A percentile compares a stretch with the other conserved stretches of the same genome.
These are phyloP conservation scores for Oncopeltus fasciatus DNA, from an alignment of 1,140 invertebrate species.

Conservation along the genomic window DNA sequence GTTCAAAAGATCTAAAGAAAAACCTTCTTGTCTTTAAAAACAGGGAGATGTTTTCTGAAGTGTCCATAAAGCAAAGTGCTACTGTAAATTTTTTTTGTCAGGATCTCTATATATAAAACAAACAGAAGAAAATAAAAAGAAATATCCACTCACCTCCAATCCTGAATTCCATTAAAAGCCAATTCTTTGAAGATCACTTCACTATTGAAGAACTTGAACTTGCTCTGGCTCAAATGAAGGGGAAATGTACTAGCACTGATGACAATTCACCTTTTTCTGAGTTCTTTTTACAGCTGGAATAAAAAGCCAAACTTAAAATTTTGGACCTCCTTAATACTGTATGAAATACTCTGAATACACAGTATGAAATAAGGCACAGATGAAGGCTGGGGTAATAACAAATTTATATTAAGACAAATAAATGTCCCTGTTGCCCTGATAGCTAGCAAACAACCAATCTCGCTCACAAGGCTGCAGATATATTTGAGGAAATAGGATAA, in stretches of 20 bases:
- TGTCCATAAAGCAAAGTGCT: no score
- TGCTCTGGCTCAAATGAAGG: neutral
- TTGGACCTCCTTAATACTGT: neutral
- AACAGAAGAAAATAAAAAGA: constrained; percentile 7
- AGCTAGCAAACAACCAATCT: neutral
- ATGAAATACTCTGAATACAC: neutral
- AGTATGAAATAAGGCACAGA: neutral
- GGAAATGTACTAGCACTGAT: neutral
- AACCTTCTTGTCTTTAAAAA: no score
- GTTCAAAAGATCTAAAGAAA: no score
- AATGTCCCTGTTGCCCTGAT: neutral
- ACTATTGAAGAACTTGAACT: neutral
- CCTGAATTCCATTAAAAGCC: neutral
- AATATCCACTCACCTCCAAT: neutral
- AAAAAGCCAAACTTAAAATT: neutral
- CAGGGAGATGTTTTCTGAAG: no score
- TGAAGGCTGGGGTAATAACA: neutral
- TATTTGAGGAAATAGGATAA: neutral
- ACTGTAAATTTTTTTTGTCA: no score
- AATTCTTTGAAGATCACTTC: neutral
- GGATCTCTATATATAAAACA: no score
- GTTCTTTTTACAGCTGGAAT: neutral
- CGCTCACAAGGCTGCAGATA: neutral
- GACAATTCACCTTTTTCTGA: neutral
- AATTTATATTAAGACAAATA: neutral